These are phyloP conservation scores for Dreissena rostriformis DNA, from an alignment of 1,140 invertebrate species.

Conservation along the genomic window DNA sequence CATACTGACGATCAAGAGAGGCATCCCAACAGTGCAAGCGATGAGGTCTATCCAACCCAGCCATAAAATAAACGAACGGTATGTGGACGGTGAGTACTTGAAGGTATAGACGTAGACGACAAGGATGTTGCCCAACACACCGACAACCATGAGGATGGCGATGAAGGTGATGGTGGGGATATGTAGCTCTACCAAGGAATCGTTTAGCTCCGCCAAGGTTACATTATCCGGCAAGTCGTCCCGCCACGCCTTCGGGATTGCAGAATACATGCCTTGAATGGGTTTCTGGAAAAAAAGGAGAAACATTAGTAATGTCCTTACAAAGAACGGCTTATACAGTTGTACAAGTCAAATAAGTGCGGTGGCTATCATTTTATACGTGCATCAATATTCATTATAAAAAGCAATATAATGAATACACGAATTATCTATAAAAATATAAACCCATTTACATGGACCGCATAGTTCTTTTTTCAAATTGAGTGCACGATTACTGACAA, in stretches of 20 bases:
- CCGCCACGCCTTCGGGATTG: slow-evolving; percentile 18
- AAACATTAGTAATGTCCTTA: too few species aligned
- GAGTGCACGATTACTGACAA: too few species aligned
- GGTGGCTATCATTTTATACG: too few species aligned
- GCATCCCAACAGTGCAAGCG: slow-evolving; percentile 20
- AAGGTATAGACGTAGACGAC: slow-evolving; percentile 62
- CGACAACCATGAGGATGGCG: slow-evolving; percentile 53
- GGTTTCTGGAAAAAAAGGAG: too few species aligned
- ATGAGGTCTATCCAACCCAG: slow-evolving; percentile 34
- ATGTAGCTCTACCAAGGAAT: slow-evolving; percentile 20
- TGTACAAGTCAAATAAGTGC: too few species aligned
- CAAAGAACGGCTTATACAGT: too few species aligned
- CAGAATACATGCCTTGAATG: slow-evolving; percentile 26
- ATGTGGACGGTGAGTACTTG: slow-evolving; percentile 19
- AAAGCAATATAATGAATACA: too few species aligned
- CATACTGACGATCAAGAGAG: slow-evolving; percentile 34
- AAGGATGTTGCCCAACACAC: slow-evolving; percentile 60
- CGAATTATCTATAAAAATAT: too few species aligned
- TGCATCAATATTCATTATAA: too few species aligned
- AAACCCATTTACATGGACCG: too few species aligned
- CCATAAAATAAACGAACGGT: slow-evolving; percentile 38
- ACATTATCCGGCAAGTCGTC: slow-evolving; percentile 3
- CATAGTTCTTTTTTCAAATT: too few species aligned
- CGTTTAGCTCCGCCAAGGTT: slow-evolving; percentile 32
- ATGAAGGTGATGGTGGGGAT: slow-evolving; percentile 35